Base-by-base conservation (phyloP, 2,797 vertebrate species). In the Perodicticus potto region DNA sequence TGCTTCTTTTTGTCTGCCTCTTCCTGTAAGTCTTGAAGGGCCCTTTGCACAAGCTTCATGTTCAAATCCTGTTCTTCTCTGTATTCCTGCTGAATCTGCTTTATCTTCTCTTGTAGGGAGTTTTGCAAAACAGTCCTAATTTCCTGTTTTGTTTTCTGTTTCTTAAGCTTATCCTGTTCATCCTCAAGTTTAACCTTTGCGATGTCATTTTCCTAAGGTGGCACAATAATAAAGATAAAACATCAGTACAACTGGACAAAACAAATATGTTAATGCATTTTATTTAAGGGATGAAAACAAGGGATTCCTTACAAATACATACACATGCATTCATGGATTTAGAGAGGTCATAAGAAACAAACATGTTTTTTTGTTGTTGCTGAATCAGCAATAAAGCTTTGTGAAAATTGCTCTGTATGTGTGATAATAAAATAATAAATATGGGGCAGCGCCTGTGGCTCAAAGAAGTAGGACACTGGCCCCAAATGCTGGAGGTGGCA, bases 51-150 rank as follows among this genome's bases (percentile, higher is more conserved):
- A 69, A 99, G 98, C 89, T 97, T 98, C 98, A 98, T 98, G 91
- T 99, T 99, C 81, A 98, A 89, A 5, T 98, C 98, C 81, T 99
- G 98, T 37, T 99, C 99, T 0, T 98, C 98, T 97, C 98, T 98
- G 96, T 98, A 98, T 92, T 99, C 98, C 85, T 96, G 97, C 5
- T 98, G 95, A 88, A 98, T 92, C 5, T 96, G 98, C 43, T 98
- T 98, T 97, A 97, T 98, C 98, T 99, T 99, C 77, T 99, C 98
- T 67, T 94, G 97, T 3, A 98, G 76, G 17, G 98, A 98, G 2
- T 93, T 97, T 25, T 99, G 98, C 97, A 99, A 95, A 90, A 78
- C 89, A 8, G 80, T 95, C 25, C 99, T 98, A 3, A 96, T 86
- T 61, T 96, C 97, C 93, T 94, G 97, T 97, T 99, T 98, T 3